Evolutionary conservation across 1,140 invertebrate genomes (phyloP).

Genomic region (Heliothis subflexa): DNA sequence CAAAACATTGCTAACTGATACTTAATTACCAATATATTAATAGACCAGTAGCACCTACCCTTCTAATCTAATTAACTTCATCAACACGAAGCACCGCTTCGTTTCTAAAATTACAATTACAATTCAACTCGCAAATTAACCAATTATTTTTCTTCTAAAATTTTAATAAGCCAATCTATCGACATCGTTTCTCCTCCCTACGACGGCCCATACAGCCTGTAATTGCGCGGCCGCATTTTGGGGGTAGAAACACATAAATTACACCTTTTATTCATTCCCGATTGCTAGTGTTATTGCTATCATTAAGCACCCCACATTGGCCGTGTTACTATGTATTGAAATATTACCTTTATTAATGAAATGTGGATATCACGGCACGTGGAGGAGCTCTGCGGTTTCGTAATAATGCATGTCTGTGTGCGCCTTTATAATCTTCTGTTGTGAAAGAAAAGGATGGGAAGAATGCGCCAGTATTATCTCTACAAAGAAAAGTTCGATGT

Average conservation of each 20-base stretch:
- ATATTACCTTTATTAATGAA: conserved; percentile 46
- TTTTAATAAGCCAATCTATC: conserved; percentile 43
- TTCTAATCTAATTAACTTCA: neutral
- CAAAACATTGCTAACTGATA: no score
- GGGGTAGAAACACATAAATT: conserved; percentile 78
- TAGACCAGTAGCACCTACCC: neutral
- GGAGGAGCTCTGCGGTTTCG: conserved; percentile 1
- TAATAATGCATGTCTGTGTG: neutral
- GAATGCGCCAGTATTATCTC: no score
- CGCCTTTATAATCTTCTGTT: neutral
- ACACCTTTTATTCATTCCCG: conserved; percentile 79
- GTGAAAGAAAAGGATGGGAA: no score
- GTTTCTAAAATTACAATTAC: conserved; percentile 21
- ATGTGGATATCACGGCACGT: conserved; percentile 29
- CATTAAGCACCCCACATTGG: conserved; percentile 66
- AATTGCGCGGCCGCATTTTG: conserved; percentile 76
- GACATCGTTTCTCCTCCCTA: conserved; percentile 42
- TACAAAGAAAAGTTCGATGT: no score
- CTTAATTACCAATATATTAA: no score
- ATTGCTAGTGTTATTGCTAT: conserved; percentile 76
- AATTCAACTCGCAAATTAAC: conserved; percentile 26
- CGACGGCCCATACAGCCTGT: conserved; percentile 58
- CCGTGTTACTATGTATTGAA: conserved; percentile 50
- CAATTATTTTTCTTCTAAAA: conserved; percentile 41
- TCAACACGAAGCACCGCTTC: conserved; percentile 14